phyloP scores from a whole-genome alignment of 2,888 invertebrate species.

The Eristalinus aeneus region DNA sequence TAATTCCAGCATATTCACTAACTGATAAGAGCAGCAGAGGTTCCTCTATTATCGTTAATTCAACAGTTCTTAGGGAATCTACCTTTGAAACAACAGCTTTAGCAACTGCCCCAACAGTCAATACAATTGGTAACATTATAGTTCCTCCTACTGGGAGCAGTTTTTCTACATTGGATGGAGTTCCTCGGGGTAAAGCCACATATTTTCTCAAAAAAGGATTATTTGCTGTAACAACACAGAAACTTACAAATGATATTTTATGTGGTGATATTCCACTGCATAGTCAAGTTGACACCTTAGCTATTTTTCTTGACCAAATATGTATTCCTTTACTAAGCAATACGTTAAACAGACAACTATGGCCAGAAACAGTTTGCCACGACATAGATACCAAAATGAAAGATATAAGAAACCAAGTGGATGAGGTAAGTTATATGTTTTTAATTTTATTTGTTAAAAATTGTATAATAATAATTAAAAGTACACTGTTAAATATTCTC shows the following conservation, averaged over 20 bases:
- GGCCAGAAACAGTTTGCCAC: conserved; percentile 87
- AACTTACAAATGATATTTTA: conserved; percentile 81
- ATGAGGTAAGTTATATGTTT: conserved; percentile 77
- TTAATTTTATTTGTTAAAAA: neutral
- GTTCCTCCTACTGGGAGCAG: conserved; percentile 77
- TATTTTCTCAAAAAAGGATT: conserved; percentile 83
- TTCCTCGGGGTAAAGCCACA: conserved; percentile 80
- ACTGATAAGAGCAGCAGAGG: conserved; percentile 75
- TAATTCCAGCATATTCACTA: conserved; percentile 80
- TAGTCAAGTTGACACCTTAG: conserved; percentile 87
- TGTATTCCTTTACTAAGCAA: conserved; percentile 88
- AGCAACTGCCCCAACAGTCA: conserved; percentile 54
- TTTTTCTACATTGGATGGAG: conserved; percentile 78
- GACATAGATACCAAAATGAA: conserved; percentile 88
- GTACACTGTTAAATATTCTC: neutral
- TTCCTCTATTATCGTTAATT: conserved; percentile 39
- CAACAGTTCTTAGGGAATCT: conserved; percentile 41
- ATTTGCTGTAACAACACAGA: conserved; percentile 79
- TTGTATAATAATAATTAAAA: conserved; percentile 3
- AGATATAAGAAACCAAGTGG: conserved; percentile 82
- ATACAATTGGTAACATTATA: conserved; percentile 60
- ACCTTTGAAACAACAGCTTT: conserved; percentile 53
- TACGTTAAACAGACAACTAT: conserved; percentile 85
- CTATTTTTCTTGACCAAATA: conserved; percentile 87
- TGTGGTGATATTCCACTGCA: conserved; percentile 88